Base-by-base conservation (phyloP, 2,888 invertebrate genomes). In the Hirtodrosophila trivittata region DNA sequence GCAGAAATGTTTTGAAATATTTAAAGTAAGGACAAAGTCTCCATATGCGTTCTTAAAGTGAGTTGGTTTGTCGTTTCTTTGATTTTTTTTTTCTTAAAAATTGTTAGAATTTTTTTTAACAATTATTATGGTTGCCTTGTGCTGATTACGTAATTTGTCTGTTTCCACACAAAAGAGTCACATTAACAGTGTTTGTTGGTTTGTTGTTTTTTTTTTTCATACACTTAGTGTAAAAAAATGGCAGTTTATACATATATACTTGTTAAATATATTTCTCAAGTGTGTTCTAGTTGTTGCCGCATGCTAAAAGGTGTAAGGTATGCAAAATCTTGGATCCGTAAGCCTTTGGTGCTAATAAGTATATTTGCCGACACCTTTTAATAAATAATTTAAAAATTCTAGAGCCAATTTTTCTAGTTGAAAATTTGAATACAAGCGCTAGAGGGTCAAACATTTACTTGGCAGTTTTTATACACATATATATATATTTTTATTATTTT, bases 181-280 rank as follows among this genome's bases (percentile, higher is more conserved):
- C 46, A 28, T 59, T 69, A 59, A 52, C n/a, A n/a, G n/a, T n/a
- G n/a, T n/a, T n/a, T n/a, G n/a, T 60, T 49, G 37, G 56, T 47
- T 56, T 47, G 33, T 63, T n/a, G n/a, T 18, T 43, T 52, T 62
- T 49, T 55, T 81, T 81, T 80, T 74, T 75, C 77, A 78, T 87
- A 86, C 85, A 87, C 80, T 77, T 81, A 69, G 82, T 87, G 81
- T 88, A 87, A 80, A 88, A 21, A 89, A 89, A 89, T 89, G 88
- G 88, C 88, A 89, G 88, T 89, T 87, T 88, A 75, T 83, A 83
- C 56, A 52, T 72, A 67, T 82, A 70, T 73, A 65, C 58, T 58
- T 71, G 26, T 59, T 62, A 60, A 62, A 66, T 62, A 66, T 65
- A 43, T 51, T 65, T 66, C 66, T 67, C 62, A 77, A 72, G 69